phyloP scores from a whole-genome alignment of 2,113 vertebrate genomes.

The Psammodynastes pulverulentus region DNA sequence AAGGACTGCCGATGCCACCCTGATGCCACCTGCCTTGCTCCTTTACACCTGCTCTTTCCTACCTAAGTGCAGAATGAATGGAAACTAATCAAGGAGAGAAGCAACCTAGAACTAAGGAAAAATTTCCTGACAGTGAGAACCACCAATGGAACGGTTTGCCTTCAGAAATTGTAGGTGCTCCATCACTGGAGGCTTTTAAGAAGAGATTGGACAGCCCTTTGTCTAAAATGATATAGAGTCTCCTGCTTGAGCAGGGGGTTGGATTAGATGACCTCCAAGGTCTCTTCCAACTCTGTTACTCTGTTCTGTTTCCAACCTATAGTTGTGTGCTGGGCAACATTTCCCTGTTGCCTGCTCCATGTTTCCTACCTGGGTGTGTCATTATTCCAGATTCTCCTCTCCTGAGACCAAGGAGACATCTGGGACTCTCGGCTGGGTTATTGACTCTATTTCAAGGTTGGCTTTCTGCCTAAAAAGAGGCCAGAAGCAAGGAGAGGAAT shows the following conservation, averaged over 20 bases:
- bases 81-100: neutral
- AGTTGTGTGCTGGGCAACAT: neutral
- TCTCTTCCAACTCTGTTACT: neutral
- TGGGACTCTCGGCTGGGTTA: neutral
- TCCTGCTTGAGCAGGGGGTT: too few species aligned
- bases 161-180: neutral
- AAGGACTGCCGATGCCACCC: neutral
- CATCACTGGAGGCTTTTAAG: neutral
- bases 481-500: neutral
- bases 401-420: neutral
- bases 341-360: neutral
- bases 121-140: neutral
- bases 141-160: neutral
- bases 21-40: neutral
- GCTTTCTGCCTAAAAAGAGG: constrained; percentile 4
- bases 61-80: neutral
- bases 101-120: neutral
- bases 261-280: too few species aligned
- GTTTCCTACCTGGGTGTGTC: neutral
- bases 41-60: neutral
- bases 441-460: neutral
- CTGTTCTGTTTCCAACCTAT: neutral
- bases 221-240: too few species aligned
- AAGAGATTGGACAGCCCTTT: neutral
- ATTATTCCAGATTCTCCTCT: neutral